Evolutionary conservation across 2,113 vertebrate species (phyloP), one percentile per base, ranked within the genome.

Genomic region (Tragelaphus scriptus): DNA sequence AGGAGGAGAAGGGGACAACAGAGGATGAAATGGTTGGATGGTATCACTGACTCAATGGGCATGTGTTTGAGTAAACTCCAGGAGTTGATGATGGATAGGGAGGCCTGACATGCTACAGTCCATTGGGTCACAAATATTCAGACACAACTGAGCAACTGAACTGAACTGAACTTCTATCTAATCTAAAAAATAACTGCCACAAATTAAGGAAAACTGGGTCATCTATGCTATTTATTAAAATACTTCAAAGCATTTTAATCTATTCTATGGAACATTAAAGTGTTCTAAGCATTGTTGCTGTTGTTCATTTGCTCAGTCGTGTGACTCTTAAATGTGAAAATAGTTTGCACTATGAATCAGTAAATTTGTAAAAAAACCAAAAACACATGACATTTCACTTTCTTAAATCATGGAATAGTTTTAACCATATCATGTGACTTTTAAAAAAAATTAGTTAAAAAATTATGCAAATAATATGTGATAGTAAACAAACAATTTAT

Each of bases 51-150:
- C 5, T 71, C 68, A 71, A 71, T 71, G n/a, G 17, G 9, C n/a
- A 11, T 36, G 65, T n/a, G n/a, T 71, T 71, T 36, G 19, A 71
- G 68, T 71, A 36, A 36, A 3, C 9, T 71, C n/a, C 0, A 0
- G 68, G 9, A 71, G 19, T 23, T 36, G 19, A n/a, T 71, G 17
- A 71, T 36, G 19, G 68, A 71, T 36, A 36, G 68, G 9, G 19
- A 71, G 17, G n/a, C 17, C 68, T 71, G n/a, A 71, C 1, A 2
- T 71, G 65, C 65, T 36, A 8, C 17, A 21, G 32, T 71, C 19
- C n/a, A 23, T 21, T 19, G 65, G n/a, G 19, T 71, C 19, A 0
- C 19, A 36, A 71, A 71, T 36, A 0, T 4, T 11, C 0, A 2
- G 65, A 36, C 19, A 71, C 65, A 23, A 36, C 65, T 36, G n/a